Base-by-base conservation (phyloP, 2,797 vertebrate genomes). In the Sebastes vulpes region DNA sequence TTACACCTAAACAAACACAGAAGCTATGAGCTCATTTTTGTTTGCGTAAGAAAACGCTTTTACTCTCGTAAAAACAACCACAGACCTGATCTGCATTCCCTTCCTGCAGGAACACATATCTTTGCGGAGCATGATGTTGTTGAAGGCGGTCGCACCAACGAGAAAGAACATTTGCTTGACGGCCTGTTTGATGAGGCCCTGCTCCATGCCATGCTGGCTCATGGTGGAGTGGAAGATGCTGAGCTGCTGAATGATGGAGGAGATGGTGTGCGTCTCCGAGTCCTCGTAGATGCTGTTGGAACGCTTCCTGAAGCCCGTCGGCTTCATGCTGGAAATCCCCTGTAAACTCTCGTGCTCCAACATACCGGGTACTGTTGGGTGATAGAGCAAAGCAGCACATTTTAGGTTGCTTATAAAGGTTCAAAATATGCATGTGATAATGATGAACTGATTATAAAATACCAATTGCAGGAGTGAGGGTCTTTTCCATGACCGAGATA, bases 71-170 rank as follows among this genome's bases (percentile, higher is more conserved):
- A 60, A 63, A 68, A 5, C 4, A 38, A 50, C 57, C 58, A 57
- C 77, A 32, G 89, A 99, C 99, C 98, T 98, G 94, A 99, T 99
- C 84, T 99, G 98, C 99, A 99, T 99, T 72, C 99, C 99, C 94
- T 99, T 99, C 42, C 99, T 96, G 89, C 98, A 99, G 16, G 98
- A 99, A 85, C 98, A 99, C 97, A 99, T 98, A 85, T 99, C 98
- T 93, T 99, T 99, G 73, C 98, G 97, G 23, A 99, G 97, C 90
- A 99, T 97, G 79, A 99, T 97, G 86, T 96, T 98, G 87, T 99
- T 99, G 70, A 99, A 96, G 5, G 97, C 96, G 69, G 95, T 93
- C 0, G 98, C 95, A 5, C 97, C 97, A 1, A 99, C 94, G 21
- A 98, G 89, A 91, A 96, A 99, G 94, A 99, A 98, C 60, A 98